Base-by-base conservation (phyloP, 2,888 invertebrate genomes). In the Lithophane leautieri region DNA sequence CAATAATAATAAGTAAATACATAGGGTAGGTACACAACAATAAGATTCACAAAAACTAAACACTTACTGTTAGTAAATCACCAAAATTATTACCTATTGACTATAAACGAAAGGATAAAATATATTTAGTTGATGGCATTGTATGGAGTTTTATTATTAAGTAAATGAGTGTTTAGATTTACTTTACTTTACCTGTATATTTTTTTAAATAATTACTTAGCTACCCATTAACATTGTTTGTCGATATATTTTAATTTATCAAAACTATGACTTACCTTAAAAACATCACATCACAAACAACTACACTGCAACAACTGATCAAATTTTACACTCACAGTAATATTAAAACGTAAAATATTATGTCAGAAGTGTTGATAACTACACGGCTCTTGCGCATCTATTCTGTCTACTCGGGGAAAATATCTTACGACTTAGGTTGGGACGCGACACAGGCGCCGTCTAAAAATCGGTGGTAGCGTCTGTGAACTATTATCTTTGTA, bases 251-350 rank as follows among this genome's bases (percentile, higher is more conserved):
- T 75, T 75, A 75, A 75, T 75, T 75, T 75, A 75, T 75, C 75
- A 75, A 75, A 75, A 75, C 75, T 75, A 75, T 75, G 70, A 75
- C 75, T 75, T 75, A 75, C 75, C 75, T 76, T 71, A 70, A 72
- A 76, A 76, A 76, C 76, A 76, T 76, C 76, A 76, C 72, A 76
- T 76, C 76, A 76, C 76, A 76, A 76, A 76, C 71, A 76, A 76
- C 76, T 76, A 76, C 72, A 76, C 76, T 76, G 76, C 76, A 76
- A 76, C 76, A 76, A 76, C 71, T 76, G 76, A 76, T 71, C 76
- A 76, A 47, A 47, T 47, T 47, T 47, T 47, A 47, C 47, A 47
- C 47, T 47, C 47, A 47, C 76, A 76, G 76, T 76, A 76, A 76
- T 74, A 74, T 74, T 74, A 74, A 74, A 74, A 74, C 74, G 74